phyloP scores from a whole-genome alignment of 2,113 vertebrate species.

The Larimichthys crocea region DNA sequence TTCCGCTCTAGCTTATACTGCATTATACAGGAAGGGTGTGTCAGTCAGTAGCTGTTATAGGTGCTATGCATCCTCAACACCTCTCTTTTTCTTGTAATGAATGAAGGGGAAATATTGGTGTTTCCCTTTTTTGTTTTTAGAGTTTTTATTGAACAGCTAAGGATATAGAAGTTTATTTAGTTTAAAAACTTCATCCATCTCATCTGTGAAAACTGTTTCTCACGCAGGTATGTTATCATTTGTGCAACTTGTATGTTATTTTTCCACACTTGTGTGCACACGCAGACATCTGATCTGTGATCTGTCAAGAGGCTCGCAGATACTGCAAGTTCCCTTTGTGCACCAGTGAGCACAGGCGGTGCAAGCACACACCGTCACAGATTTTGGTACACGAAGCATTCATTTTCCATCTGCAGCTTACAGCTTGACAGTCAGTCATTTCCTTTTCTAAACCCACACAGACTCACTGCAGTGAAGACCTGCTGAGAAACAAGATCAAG shows the following conservation, averaged over 20 bases:
- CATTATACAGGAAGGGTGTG: slow-evolving; percentile 67
- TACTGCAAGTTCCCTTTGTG: slow-evolving; percentile 32
- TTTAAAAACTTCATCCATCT: slow-evolving; percentile 11
- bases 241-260: neutral
- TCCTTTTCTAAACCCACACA: slow-evolving; percentile 84
- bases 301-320: slow-evolving; percentile 12
- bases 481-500: slow-evolving; percentile 89
- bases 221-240: slow-evolving; percentile 28
- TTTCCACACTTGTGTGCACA: neutral
- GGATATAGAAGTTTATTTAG: neutral
- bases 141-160: neutral
- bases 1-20: slow-evolving; percentile 40
- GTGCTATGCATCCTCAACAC: slow-evolving; percentile 26
- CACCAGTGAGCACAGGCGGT: slow-evolving; percentile 31
- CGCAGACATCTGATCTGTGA: neutral
- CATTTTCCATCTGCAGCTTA: slow-evolving; percentile 53
- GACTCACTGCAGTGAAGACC: slow-evolving; percentile 93
- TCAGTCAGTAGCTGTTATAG: slow-evolving; percentile 27
- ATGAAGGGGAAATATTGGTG: slow-evolving; percentile 18
- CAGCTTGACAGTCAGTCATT: slow-evolving; percentile 65
- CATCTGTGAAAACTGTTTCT: slow-evolving; percentile 27
- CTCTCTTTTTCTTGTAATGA: slow-evolving; percentile 32
- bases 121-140: neutral
- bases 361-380: slow-evolving; percentile 26
- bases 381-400: slow-evolving; percentile 47